Evolutionary conservation across 2,797 vertebrate species (phyloP).

Genomic region (Lithobates sylvaticus): DNA sequence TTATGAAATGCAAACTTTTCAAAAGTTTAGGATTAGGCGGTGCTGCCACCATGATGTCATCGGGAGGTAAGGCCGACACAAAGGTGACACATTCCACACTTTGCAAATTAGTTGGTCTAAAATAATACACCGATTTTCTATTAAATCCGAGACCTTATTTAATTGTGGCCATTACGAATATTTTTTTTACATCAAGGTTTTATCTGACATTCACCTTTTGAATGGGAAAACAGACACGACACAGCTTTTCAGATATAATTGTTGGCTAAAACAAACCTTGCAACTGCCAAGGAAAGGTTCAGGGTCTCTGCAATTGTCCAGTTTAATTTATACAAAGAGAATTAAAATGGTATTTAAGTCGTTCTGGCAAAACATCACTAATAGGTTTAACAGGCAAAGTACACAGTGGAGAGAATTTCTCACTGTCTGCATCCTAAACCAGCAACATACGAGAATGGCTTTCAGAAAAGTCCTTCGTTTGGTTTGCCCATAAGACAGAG

Average conservation of each 20-base stretch:
- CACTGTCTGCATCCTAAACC: neutral
- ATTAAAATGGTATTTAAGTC: neutral
- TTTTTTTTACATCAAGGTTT: neutral
- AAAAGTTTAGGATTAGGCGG: too few relatives aligned
- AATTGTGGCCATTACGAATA: too few relatives aligned
- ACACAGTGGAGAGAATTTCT: neutral
- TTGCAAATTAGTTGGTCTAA: too few relatives aligned
- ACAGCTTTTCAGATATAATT: neutral
- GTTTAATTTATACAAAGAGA: neutral
- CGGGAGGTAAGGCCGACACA: too few relatives aligned
- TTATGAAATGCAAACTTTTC: too few relatives aligned
- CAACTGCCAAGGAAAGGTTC: neutral
- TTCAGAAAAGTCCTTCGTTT: too few relatives aligned
- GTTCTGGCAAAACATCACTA: slow-evolving; percentile 4
- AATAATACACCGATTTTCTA: too few relatives aligned
- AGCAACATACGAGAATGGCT: neutral
- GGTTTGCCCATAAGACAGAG: too few relatives aligned
- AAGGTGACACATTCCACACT: too few relatives aligned
- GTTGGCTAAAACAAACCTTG: neutral
- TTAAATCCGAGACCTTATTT: too few relatives aligned
- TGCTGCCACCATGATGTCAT: too few relatives aligned
- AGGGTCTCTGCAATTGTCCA: neutral
- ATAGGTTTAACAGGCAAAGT: slow-evolving; percentile 29
- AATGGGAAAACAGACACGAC: neutral
- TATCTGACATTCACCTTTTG: neutral